These are phyloP conservation scores for Trachelipus rathkii DNA, from an alignment of 1,140 invertebrate species.

Conservation along the genomic window DNA sequence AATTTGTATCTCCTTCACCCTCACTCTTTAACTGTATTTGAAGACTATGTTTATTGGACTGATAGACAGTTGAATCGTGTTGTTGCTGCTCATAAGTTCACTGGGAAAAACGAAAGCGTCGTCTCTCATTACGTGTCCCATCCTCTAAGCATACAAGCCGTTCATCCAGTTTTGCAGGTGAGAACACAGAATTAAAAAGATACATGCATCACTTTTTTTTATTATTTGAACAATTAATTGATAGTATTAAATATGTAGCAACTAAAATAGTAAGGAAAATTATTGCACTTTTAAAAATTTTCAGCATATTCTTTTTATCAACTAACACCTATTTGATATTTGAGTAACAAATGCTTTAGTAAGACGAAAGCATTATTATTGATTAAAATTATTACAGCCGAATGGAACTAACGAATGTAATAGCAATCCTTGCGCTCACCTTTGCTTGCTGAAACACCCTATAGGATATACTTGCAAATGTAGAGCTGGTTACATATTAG, in stretches of 20 bases:
- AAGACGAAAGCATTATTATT: neutral
- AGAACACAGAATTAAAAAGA: conserved; percentile 40
- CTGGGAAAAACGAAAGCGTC: conserved; percentile 83
- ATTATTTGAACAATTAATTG: no score
- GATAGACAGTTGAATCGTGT: conserved; percentile 83
- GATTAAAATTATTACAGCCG: conserved; percentile 29
- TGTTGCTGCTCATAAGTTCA: conserved; percentile 74
- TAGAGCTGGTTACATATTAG: conserved; percentile 74
- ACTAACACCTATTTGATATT: no score
- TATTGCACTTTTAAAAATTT: no score
- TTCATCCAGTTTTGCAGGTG: conserved; percentile 89
- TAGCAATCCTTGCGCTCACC: conserved; percentile 70
- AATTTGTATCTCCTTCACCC: conserved; percentile 91
- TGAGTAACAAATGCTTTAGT: no score
- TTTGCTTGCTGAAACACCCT: conserved; percentile 76
- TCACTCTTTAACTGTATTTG: conserved; percentile 76
- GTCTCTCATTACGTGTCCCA: conserved; percentile 91
- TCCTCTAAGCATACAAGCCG: conserved; percentile 88
- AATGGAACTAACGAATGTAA: conserved; percentile 32
- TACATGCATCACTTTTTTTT: no score
- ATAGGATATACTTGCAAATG: conserved; percentile 84
- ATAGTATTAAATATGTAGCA: no score
- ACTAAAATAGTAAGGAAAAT: no score
- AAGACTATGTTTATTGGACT: conserved; percentile 93
- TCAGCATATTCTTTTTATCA: no score